Conservation (phyloP, 2,888 invertebrate species). For the Ophioninae sp. region DNA sequence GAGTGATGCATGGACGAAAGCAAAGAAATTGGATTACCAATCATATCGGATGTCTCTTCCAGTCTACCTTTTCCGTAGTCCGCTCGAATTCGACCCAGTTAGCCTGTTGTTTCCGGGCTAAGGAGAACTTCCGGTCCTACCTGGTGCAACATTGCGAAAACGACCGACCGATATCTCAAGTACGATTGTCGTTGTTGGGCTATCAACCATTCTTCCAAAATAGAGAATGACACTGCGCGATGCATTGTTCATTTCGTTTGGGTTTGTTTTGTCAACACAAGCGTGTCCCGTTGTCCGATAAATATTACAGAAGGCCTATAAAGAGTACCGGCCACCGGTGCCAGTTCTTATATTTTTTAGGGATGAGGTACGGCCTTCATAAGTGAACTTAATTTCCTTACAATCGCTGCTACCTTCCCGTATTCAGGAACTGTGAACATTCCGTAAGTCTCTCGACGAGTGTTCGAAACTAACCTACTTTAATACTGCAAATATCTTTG, state of each 20-base stretch:
- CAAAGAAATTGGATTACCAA: constrained; percentile 27
- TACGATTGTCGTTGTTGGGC: constrained; percentile 17
- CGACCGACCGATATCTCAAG: constrained; percentile 10
- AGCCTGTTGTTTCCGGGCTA: constrained; percentile 5
- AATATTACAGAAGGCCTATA: background rate
- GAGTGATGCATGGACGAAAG: background rate
- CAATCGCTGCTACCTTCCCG: background rate
- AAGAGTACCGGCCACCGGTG: background rate
- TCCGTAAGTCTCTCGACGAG: no score
- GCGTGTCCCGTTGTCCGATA: background rate
- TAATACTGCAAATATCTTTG: no score
- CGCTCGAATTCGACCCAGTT: constrained; percentile 20
- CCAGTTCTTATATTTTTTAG: background rate
- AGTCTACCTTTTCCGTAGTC: background rate
- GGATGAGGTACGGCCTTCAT: background rate
- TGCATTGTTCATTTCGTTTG: background rate
- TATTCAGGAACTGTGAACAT: background rate
- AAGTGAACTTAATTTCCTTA: background rate
- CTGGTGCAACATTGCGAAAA: constrained; percentile 20
- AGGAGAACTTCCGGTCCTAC: constrained; percentile 16
- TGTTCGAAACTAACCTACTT: no score
- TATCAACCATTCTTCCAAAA: constrained; percentile 16
- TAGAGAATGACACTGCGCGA: background rate
- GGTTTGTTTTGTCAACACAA: background rate
- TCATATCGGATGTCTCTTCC: constrained; percentile 9